A percentile compares a stretch with the other conserved stretches of the same genome.
phyloP scores from a whole-genome alignment of 92 coral and sea anemone genomes.

The Zoanthus gigantus region DNA sequence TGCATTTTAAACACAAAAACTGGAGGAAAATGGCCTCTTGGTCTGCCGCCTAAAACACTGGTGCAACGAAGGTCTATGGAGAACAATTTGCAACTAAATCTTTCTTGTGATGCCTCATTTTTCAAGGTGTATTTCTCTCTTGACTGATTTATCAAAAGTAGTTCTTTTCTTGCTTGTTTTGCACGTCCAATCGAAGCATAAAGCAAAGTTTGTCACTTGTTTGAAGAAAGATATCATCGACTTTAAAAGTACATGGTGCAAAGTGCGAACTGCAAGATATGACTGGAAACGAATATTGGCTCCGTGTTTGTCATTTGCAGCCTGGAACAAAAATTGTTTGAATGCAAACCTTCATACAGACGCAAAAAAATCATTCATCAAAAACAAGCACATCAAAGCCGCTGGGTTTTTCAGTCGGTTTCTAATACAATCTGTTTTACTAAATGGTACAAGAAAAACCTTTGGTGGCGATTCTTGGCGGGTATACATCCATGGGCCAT shows the following conservation, averaged over 20 bases:
- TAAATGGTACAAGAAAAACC: constrained; percentile 51
- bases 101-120: background rate
- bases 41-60: no score
- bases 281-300: constrained; percentile 72
- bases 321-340: constrained; percentile 11
- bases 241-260: constrained; percentile 70
- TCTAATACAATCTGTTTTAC: constrained; percentile 69
- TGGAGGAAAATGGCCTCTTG: background rate
- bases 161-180: background rate
- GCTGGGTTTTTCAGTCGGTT: constrained; percentile 42
- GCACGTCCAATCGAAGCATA: background rate
- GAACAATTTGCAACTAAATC: background rate
- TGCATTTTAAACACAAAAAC: background rate
- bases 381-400: constrained; percentile 38
- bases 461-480: constrained; percentile 86
- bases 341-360: background rate
- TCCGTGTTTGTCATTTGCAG: constrained; percentile 50
- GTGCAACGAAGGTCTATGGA: background rate
- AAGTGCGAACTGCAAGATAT: constrained; percentile 71
- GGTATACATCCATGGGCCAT: constrained; percentile 78
- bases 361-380: constrained; percentile 34
- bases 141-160: constrained; percentile 9
- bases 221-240: constrained; percentile 12
- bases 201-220: background rate
- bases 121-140: background rate